Conservation (phyloP, 2,113 vertebrate genomes). For the Numida meleagris region DNA sequence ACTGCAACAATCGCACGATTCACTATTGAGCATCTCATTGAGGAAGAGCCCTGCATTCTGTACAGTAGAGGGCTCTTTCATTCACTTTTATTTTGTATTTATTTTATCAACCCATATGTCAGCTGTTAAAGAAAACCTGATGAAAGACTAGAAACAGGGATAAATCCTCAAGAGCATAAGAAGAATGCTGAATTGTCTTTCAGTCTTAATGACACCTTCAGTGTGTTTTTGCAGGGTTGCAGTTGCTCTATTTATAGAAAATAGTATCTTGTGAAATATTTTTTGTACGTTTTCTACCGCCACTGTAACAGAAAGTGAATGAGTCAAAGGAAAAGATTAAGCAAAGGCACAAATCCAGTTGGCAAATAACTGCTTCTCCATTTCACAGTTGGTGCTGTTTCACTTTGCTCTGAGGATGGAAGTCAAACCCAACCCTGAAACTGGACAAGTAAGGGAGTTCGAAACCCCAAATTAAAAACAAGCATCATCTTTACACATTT, state of each 20-base stretch:
- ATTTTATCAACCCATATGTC: not conserved
- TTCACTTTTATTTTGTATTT: not conserved
- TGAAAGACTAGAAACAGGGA: not conserved
- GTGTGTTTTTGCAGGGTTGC: not conserved
- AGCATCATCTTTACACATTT: not conserved
- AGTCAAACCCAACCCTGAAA: not conserved
- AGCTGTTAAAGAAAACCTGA: not conserved
- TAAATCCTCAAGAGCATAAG: not conserved
- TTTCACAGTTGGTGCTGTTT: not conserved
- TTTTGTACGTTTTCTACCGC: not conserved
- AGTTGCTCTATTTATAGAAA: not conserved
- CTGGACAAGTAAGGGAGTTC: not conserved
- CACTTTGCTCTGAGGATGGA: not conserved
- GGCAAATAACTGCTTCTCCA: not conserved
- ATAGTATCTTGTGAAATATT: not conserved
- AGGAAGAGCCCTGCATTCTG: not conserved
- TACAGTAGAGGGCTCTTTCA: not conserved
- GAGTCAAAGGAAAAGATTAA: not conserved
- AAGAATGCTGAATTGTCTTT: not conserved
- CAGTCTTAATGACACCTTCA: not conserved
- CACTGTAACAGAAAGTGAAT: not conserved
- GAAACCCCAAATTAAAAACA: not conserved
- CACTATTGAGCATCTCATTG: not conserved
- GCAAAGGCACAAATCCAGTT: not conserved
- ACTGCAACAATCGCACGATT: slow-evolving; percentile 36